Percentiles rank a stretch among this genome's conserved stretches.
Conservation (phyloP, 2,888 invertebrate genomes). For the Linyphia triangularis region DNA sequence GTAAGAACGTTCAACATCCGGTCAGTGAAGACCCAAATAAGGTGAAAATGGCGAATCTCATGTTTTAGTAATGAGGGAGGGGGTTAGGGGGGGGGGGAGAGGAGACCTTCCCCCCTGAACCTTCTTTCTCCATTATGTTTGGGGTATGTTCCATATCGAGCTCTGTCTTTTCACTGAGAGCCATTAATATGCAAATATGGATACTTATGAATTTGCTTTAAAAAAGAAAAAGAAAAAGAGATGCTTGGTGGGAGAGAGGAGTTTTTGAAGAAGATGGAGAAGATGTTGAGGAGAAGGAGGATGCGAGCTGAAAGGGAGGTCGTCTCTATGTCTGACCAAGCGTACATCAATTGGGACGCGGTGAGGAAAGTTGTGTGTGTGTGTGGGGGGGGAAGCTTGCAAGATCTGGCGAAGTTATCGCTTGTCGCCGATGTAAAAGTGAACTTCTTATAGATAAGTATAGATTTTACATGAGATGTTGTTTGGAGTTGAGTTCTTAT, state of each 20-base stretch:
- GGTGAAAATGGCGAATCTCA: slow-evolving; percentile 74
- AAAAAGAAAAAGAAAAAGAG: background rate
- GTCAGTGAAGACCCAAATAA: slow-evolving; percentile 74
- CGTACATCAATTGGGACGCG: slow-evolving; percentile 70
- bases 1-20: slow-evolving; percentile 60
- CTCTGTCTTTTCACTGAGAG: slow-evolving; percentile 60
- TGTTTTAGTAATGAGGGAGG: slow-evolving; percentile 71
- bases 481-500: no score
- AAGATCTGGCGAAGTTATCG: slow-evolving; percentile 42
- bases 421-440: no score
- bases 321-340: slow-evolving; percentile 73
- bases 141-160: slow-evolving; percentile 73
- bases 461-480: no score
- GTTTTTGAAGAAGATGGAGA: slow-evolving; percentile 9
- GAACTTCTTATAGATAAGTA: no score
- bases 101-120: background rate
- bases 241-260: background rate
- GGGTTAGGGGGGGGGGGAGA: background rate
- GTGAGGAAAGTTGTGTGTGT: slow-evolving; percentile 21
- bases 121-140: slow-evolving; percentile 64
- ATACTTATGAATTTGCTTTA: slow-evolving; percentile 65
- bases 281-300: slow-evolving; percentile 26
- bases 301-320: slow-evolving; percentile 58
- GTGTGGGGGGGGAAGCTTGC: slow-evolving; percentile 8
- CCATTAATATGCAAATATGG: slow-evolving; percentile 73